phyloP scores from a whole-genome alignment of 2,113 vertebrate genomes.

The Tenrec ecaudatus region DNA sequence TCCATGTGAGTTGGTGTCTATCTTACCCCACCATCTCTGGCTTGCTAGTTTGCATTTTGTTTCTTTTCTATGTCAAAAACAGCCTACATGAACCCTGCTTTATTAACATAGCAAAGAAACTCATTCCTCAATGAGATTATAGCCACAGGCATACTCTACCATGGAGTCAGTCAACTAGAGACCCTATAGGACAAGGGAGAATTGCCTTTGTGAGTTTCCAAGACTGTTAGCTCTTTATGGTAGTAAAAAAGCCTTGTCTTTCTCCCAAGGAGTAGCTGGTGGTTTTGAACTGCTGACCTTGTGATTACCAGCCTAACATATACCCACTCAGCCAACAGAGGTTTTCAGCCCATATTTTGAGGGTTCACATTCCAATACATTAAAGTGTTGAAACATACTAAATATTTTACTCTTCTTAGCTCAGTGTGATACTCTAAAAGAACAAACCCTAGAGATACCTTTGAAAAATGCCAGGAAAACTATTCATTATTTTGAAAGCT shows the following conservation, averaged over 20 bases:
- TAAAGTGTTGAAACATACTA: not conserved
- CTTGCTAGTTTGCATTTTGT: not conserved
- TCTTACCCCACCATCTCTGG: not conserved
- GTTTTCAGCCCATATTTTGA: not conserved
- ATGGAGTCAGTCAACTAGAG: too few species aligned
- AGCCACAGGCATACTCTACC: not conserved
- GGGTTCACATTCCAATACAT: not conserved
- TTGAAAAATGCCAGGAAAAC: constrained; percentile 38
- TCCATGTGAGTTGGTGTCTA: not conserved
- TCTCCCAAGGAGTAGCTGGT: too few species aligned
- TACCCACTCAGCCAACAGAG: not conserved
- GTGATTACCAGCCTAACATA: too few species aligned
- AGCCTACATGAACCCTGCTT: not conserved
- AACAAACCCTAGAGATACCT: not conserved
- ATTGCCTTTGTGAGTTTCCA: too few species aligned
- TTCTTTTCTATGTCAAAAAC: not conserved
- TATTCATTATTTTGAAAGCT: constrained; percentile 44
- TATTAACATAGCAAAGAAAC: not conserved
- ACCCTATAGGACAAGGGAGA: too few species aligned
- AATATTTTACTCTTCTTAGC: constrained; percentile 7
- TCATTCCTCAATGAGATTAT: not conserved
- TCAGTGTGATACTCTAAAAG: not conserved
- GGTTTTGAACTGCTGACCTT: too few species aligned
- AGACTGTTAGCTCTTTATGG: too few species aligned
- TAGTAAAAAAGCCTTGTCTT: too few species aligned